Base-by-base conservation (phyloP, 2,113 vertebrate species). In the Pachyramphus minor region DNA sequence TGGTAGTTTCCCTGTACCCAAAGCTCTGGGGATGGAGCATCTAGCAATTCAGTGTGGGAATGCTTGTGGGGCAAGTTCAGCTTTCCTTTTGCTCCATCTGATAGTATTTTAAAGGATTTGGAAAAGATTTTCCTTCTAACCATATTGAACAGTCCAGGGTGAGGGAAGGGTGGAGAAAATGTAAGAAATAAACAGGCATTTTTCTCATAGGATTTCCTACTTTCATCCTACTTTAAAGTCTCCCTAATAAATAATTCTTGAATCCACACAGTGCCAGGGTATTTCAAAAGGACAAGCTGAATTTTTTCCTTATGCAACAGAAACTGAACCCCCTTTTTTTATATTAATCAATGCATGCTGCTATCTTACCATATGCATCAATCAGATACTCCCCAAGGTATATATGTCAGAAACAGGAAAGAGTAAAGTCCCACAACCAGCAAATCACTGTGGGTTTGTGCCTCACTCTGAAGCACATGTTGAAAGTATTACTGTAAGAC, bases 31-130 rank as follows among this genome's bases (percentile, higher is more conserved):
- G 74, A 31, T 89, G 56, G 3, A 93, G 31, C 58, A 87, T 89
- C 53, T 87, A 52, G 56, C 66, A 75, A 84, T 87, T 58, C 73
- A 82, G 10, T n/a, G 24, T 53, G 78, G 67, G 53, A 94, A 97
- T 14, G 37, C 31, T 93, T 89, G 66, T 39, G 23, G 49, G 73
- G 23, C 76, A 95, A 93, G 44, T 86, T 96, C 62, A 50, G 42
- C 62, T 93, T 97, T 83, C 64, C 64, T 81, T 92, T 85, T 88
- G 68, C 69, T 90, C 77, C 75, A 87, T 93, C 75, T 93, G 85
- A 81, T 91, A 78, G 13, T 44, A 82, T 86, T 89, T 96, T 80
- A 95, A 90, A 84, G 42, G 37, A 47, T 60, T 83, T 93, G 53
- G 74, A 92, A 82, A 89, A 39, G 7, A 72, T 64, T 76, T 87